Conservation (phyloP, 2,888 invertebrate genomes). For the Scaptomyza cyrtandrae region DNA sequence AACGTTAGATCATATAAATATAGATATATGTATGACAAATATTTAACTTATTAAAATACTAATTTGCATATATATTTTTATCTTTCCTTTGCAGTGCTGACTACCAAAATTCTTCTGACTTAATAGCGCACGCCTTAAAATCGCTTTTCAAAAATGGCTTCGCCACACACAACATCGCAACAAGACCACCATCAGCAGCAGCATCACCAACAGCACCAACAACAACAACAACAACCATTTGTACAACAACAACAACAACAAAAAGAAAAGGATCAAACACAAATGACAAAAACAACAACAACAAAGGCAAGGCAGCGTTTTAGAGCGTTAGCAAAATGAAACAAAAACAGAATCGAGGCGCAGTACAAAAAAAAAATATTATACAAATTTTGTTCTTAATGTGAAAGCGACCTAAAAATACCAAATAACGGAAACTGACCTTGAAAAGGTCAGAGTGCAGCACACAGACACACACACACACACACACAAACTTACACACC, state of each 20-base stretch:
- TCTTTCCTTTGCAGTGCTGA: constrained; percentile 45
- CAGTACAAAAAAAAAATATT: constrained; percentile 22
- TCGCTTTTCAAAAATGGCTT: constrained; percentile 58
- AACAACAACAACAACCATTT: constrained; percentile 28
- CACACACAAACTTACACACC: constrained; percentile 12
- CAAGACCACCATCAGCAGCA: constrained; percentile 11
- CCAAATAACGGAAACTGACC: constrained; percentile 24
- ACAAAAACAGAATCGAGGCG: constrained; percentile 51
- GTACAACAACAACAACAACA: constrained; percentile 19
- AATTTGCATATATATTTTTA: background rate
- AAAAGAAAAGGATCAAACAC: constrained; percentile 18
- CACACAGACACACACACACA: constrained; percentile 29
- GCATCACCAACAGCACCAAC: constrained; percentile 25
- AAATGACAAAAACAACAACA: constrained; percentile 21
- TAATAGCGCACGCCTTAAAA: constrained; percentile 16
- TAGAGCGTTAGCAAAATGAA: constrained; percentile 62
- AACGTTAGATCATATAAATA: no score
- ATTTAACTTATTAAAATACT: background rate
- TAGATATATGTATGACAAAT: background rate
- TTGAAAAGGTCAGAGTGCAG: constrained; percentile 44
- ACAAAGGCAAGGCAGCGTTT: constrained; percentile 45
- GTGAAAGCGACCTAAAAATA: constrained; percentile 48
- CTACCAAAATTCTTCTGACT: constrained; percentile 24
- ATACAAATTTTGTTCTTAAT: constrained; percentile 26
- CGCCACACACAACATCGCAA: constrained; percentile 27